A percentile compares a stretch with the other conserved stretches of the same genome.
phyloP scores from a whole-genome alignment of 2,113 vertebrate genomes.

The Saimiri boliviensis region DNA sequence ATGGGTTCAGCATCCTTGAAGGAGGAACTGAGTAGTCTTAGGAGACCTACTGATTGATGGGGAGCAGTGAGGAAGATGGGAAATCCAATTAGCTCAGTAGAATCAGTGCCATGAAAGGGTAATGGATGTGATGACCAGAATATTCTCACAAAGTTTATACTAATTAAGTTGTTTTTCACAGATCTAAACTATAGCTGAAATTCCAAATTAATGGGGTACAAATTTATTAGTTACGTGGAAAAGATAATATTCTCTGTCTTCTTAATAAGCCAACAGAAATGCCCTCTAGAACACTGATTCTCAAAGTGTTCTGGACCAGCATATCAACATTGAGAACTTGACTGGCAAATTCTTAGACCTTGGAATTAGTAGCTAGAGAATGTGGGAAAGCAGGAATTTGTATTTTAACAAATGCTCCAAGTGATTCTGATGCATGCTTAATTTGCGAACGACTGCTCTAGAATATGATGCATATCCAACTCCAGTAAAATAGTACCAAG shows the following conservation, averaged over 20 bases:
- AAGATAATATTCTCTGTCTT: background rate
- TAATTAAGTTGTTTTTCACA: background rate
- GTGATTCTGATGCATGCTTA: background rate
- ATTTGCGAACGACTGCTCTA: background rate
- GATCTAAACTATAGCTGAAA: background rate
- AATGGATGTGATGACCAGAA: background rate
- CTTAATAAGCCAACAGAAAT: background rate
- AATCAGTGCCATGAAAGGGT: background rate
- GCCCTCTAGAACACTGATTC: background rate
- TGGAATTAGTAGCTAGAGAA: background rate
- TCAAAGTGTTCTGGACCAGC: background rate
- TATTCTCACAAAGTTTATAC: background rate
- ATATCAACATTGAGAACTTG: background rate
- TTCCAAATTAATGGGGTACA: background rate
- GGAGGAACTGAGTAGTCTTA: background rate
- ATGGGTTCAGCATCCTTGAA: background rate
- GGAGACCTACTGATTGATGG: background rate
- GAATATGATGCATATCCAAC: constrained; percentile 31
- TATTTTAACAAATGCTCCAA: constrained; percentile 45
- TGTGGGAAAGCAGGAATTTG: background rate
- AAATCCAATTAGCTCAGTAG: background rate
- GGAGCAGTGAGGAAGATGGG: background rate
- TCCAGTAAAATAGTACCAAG: constrained; percentile 64
- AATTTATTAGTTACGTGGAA: background rate
- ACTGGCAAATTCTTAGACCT: background rate